Percentiles rank a stretch among this genome's conserved stretches.
phyloP scores from a whole-genome alignment of 1,140 invertebrate species.

The Holcopasites calliopsidis region DNA sequence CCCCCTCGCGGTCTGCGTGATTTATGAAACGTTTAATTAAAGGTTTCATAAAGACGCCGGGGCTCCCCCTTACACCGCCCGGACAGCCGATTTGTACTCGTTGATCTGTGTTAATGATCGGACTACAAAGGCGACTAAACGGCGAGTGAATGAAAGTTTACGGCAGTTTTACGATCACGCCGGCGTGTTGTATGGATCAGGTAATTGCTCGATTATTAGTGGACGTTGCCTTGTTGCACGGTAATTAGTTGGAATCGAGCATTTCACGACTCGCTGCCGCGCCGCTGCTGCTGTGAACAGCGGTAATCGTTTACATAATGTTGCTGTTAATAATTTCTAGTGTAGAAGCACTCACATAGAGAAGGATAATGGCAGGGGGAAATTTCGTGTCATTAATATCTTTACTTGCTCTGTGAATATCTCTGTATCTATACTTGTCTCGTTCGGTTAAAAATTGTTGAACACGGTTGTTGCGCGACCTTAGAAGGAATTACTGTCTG shows the following conservation, averaged over 20 bases:
- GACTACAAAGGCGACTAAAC: neutral
- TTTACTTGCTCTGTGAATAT: too few relatives aligned
- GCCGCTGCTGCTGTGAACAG: neutral
- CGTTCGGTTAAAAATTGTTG: too few relatives aligned
- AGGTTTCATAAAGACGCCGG: constrained; percentile 73
- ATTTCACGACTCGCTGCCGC: neutral
- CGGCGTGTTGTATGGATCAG: neutral
- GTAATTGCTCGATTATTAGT: neutral
- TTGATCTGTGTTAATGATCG: constrained; percentile 64
- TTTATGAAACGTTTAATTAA: constrained; percentile 79
- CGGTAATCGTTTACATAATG: constrained; percentile 5
- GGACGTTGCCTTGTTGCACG: neutral
- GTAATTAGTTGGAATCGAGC: constrained; percentile 8
- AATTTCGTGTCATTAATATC: too few relatives aligned
- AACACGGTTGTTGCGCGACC: too few relatives aligned
- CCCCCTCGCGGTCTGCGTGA: constrained; percentile 51
- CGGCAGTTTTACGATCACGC: too few relatives aligned
- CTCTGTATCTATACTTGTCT: too few relatives aligned
- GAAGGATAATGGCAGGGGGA: neutral
- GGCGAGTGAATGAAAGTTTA: neutral
- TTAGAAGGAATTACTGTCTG: too few relatives aligned
- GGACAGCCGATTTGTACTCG: constrained; percentile 49
- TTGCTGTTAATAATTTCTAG: neutral
- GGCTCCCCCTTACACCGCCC: constrained; percentile 4
- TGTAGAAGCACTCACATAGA: neutral